These are phyloP conservation scores for Eulimnadia texana DNA, from an alignment of 1,140 invertebrate species.

Conservation along the genomic window DNA sequence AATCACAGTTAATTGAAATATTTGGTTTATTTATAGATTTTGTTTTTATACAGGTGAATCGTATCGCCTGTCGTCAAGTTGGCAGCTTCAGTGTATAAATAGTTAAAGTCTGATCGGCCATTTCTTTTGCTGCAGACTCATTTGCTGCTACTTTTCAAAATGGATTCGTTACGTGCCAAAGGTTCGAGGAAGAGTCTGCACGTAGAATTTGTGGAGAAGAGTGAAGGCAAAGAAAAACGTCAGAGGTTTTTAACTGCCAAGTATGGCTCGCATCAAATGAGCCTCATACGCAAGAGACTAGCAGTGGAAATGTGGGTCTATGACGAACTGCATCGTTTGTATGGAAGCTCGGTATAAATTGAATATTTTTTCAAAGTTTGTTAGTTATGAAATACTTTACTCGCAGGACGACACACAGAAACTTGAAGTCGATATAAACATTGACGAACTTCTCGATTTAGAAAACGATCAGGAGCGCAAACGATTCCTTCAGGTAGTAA, in stretches of 20 bases:
- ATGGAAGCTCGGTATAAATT: conserved; percentile 47
- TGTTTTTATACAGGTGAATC: too few relatives aligned
- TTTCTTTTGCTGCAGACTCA: too few relatives aligned
- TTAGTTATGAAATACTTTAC: conserved; percentile 8
- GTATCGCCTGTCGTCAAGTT: too few relatives aligned
- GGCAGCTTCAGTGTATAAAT: too few relatives aligned
- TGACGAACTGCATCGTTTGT: conserved; percentile 81
- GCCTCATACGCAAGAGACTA: conserved; percentile 79
- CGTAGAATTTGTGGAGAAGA: conserved; percentile 70
- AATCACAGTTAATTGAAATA: too few relatives aligned
- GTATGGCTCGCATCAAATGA: conserved; percentile 93
- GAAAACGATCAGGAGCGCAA: conserved; percentile 68
- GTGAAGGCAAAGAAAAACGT: conserved; percentile 65
- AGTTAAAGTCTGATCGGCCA: too few relatives aligned
- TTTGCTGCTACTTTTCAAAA: too few relatives aligned
- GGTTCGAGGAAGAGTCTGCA: conserved; percentile 38
- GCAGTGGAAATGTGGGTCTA: conserved; percentile 95
- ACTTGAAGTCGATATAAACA: conserved; percentile 73
- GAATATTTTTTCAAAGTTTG: conserved; percentile 17
- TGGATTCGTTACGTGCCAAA: neutral
- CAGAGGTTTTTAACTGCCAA: conserved; percentile 93
- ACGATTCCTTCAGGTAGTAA: conserved; percentile 63
- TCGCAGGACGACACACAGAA: conserved; percentile 23
- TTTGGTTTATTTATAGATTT: too few relatives aligned
- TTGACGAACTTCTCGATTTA: conserved; percentile 84